Evolutionary conservation across 2,113 vertebrate species (phyloP).

Genomic region (Myanophis thanlyinensis): DNA sequence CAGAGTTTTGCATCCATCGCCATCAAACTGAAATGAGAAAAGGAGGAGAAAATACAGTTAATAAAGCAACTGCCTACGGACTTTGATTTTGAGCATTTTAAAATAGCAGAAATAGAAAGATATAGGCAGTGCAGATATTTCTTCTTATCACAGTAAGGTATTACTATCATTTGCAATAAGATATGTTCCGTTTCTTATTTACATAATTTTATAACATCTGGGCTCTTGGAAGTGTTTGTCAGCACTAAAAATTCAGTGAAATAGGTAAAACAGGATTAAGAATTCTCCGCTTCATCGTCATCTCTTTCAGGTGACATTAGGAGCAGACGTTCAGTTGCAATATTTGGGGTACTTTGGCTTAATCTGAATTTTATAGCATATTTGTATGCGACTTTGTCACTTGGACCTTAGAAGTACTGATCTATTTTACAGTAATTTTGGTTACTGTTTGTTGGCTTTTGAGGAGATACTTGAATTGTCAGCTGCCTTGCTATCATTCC

Average conservation of each 20-base stretch:
- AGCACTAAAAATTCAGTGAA: background rate
- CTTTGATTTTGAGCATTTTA: background rate
- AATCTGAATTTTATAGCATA: background rate
- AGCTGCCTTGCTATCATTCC: slow-evolving; percentile 47
- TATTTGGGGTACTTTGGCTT: background rate
- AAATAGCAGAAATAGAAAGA: background rate
- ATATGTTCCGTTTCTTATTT: background rate
- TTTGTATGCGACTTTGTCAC: background rate
- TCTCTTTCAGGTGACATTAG: background rate
- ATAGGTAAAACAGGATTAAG: background rate
- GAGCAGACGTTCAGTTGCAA: background rate
- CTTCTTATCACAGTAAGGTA: background rate
- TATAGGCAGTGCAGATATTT: background rate
- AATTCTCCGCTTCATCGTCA: background rate
- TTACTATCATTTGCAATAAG: background rate
- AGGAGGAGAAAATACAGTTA: background rate
- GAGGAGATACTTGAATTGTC: slow-evolving; percentile 51
- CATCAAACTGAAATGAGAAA: background rate
- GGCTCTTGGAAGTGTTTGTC: background rate
- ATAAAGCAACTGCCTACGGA: background rate
- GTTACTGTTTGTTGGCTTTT: slow-evolving; percentile 33
- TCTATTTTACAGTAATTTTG: background rate
- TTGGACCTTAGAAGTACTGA: background rate
- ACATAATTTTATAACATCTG: background rate
- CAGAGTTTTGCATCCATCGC: background rate